A percentile compares a stretch with the other conserved stretches of the same genome.
These are phyloP conservation scores for Megamerina dolium DNA, from an alignment of 2,888 invertebrate species.

Conservation along the genomic window DNA sequence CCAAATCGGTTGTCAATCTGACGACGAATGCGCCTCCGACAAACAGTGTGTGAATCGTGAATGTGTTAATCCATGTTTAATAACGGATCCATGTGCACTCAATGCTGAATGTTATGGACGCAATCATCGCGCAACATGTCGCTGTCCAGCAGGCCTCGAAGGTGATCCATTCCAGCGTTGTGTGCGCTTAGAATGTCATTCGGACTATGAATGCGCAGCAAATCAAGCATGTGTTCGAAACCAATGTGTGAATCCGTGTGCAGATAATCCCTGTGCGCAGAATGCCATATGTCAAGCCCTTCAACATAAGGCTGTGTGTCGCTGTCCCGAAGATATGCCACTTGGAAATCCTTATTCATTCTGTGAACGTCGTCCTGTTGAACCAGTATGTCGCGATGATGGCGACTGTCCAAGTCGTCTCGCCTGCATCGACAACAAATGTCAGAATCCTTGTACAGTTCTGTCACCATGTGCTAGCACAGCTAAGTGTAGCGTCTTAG, in stretches of 20 bases:
- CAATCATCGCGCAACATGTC: slow-evolving; percentile 73
- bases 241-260: slow-evolving; percentile 75
- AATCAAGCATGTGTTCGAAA: slow-evolving; percentile 67
- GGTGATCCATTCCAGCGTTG: slow-evolving; percentile 79
- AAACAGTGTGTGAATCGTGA: slow-evolving; percentile 78
- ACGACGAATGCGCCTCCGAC: slow-evolving; percentile 72
- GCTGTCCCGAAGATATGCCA: slow-evolving; percentile 74
- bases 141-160: slow-evolving; percentile 67
- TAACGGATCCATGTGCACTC: slow-evolving; percentile 74
- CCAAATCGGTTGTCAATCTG: slow-evolving; percentile 75
- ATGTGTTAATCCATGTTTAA: slow-evolving; percentile 73
- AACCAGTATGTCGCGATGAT: slow-evolving; percentile 69
- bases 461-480: slow-evolving; percentile 70
- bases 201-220: slow-evolving; percentile 71
- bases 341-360: slow-evolving; percentile 74
- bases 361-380: slow-evolving; percentile 56
- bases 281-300: slow-evolving; percentile 76
- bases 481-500: slow-evolving; percentile 74
- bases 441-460: slow-evolving; percentile 71
- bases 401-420: slow-evolving; percentile 73
- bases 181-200: slow-evolving; percentile 70
- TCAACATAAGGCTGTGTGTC: slow-evolving; percentile 75
- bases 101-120: slow-evolving; percentile 80
- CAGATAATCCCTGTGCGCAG: slow-evolving; percentile 69
- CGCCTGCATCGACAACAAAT: slow-evolving; percentile 73